phyloP scores from a whole-genome alignment of 1,140 invertebrate species.

The Patella vulgata region DNA sequence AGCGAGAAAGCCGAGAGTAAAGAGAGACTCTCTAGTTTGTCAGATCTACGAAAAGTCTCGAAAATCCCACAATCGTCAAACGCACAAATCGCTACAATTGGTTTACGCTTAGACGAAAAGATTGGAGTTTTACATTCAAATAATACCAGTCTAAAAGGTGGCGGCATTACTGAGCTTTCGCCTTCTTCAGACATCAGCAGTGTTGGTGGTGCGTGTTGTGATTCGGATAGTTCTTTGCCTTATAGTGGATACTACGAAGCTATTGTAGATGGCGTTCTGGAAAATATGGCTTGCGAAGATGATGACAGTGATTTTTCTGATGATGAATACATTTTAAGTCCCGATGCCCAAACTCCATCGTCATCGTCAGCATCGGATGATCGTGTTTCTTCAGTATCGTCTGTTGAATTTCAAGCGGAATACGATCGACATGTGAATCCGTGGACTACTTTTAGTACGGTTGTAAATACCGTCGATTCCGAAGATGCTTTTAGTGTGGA shows the following conservation, averaged over 20 bases:
- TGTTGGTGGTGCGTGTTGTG: neutral
- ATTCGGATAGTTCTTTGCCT: neutral
- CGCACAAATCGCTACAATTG: neutral
- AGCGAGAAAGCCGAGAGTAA: neutral
- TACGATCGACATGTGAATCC: slow-evolving; percentile 28
- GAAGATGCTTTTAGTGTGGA: too few species aligned
- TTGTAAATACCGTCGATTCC: too few species aligned
- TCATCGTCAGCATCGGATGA: neutral
- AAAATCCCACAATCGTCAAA: neutral
- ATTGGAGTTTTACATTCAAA: neutral
- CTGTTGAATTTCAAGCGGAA: slow-evolving; percentile 15
- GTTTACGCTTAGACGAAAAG: neutral
- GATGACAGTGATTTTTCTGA: slow-evolving; percentile 19
- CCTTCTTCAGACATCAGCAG: neutral
- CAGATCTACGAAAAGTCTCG: neutral
- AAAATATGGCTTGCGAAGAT: slow-evolving; percentile 17
- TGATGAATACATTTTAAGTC: slow-evolving; percentile 12
- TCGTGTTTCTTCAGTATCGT: slow-evolving; percentile 11
- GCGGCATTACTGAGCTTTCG: neutral
- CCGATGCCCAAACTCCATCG: slow-evolving; percentile 7
- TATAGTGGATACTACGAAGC: slow-evolving; percentile 5
- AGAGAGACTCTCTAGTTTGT: neutral
- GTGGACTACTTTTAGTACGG: slow-evolving; percentile 21
- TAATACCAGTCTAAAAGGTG: neutral
- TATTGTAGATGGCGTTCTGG: slow-evolving; percentile 6